Percentiles rank a stretch among this genome's conserved stretches.
These are phyloP conservation scores for Phenacoccus solenopsis DNA, from an alignment of 1,140 invertebrate species.

Conservation along the genomic window DNA sequence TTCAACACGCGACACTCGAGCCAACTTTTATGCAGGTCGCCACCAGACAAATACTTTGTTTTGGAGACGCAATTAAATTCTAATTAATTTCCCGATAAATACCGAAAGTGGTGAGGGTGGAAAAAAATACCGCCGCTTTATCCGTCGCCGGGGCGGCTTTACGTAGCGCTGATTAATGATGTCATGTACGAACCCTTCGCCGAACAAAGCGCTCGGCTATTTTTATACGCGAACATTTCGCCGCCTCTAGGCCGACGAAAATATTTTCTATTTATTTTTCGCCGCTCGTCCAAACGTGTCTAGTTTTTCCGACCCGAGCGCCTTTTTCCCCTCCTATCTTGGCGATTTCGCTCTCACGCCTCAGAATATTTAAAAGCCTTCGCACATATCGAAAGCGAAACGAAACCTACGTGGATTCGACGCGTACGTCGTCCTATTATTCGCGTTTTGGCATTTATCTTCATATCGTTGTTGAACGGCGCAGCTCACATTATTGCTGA, in stretches of 20 bases:
- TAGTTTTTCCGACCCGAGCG: no score
- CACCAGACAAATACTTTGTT: neutral
- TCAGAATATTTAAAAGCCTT: no score
- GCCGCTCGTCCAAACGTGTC: no score
- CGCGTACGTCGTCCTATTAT: neutral
- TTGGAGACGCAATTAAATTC: neutral
- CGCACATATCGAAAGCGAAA: no score
- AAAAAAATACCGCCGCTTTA: neutral
- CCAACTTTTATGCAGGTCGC: neutral
- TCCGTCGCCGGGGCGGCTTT: neutral
- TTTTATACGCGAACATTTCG: no score
- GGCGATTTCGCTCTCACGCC: no score
- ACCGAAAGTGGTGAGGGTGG: neutral
- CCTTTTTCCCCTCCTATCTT: no score
- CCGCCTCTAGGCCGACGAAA: no score
- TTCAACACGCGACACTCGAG: neutral
- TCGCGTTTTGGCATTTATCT: neutral
- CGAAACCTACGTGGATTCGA: neutral
- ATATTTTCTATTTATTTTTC: no score
- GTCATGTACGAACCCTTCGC: neutral
- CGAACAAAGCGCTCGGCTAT: no score
- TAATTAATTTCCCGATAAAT: neutral
- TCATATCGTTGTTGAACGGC: no score
- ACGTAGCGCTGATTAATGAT: constrained; percentile 2
- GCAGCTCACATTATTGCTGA: neutral